These are phyloP conservation scores for Platycnemis pennipes DNA, from an alignment of 2,888 invertebrate genomes.

Conservation along the genomic window DNA sequence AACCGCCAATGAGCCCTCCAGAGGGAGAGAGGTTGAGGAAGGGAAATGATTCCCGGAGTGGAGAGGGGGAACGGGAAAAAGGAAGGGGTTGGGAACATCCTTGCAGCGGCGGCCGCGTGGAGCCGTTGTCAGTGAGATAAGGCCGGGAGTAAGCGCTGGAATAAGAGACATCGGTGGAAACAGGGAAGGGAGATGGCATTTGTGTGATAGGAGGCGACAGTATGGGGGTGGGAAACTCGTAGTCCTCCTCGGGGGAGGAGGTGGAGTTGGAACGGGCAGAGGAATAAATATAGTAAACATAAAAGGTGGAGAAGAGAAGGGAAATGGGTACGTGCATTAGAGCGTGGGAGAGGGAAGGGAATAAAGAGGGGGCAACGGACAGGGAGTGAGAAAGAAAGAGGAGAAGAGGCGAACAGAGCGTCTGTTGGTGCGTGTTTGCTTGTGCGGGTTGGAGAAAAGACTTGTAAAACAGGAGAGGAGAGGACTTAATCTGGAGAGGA, in stretches of 20 bases:
- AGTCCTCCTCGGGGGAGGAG: background rate
- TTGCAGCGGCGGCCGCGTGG: background rate
- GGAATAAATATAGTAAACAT: background rate
- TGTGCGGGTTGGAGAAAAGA: conserved; percentile 16
- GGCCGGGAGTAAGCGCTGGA: background rate
- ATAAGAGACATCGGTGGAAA: conserved; percentile 33
- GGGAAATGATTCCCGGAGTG: background rate
- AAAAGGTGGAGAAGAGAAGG: background rate
- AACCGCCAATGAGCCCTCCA: background rate
- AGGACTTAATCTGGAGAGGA: conserved; percentile 45
- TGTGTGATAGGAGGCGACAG: conserved; percentile 16
- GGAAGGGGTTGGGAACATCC: background rate
- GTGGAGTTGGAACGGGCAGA: background rate
- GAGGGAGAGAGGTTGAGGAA: background rate
- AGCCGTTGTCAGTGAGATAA: background rate
- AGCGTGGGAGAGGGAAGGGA: background rate
- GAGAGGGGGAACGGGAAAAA: background rate
- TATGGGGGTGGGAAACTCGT: conserved; percentile 11
- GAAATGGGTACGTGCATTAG: background rate
- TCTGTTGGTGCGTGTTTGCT: background rate
- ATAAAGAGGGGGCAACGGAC: background rate
- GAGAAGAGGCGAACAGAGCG: conserved; percentile 37
- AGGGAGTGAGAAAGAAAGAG: background rate
- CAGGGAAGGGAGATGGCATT: conserved; percentile 15
- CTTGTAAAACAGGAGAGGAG: conserved; percentile 60